Base-by-base conservation (phyloP, 2,113 vertebrate genomes). In the Saccopteryx leptura region DNA sequence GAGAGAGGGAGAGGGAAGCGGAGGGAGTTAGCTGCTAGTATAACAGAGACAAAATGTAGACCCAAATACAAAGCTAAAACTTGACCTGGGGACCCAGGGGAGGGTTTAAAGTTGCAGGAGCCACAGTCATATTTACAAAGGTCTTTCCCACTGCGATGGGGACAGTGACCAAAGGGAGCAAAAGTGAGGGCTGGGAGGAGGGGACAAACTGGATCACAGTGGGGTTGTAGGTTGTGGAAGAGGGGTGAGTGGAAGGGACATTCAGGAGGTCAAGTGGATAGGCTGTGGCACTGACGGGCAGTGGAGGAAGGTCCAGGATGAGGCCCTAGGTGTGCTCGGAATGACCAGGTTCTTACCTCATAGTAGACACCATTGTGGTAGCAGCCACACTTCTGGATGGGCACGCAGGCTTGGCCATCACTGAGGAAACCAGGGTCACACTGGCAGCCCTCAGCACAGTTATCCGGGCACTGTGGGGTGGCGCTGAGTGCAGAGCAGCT, bases 381-480 rank as follows among this genome's bases (percentile, higher is more conserved):
- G 85, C 99, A 99, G 31, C 99, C 98, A 0, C 99, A 99, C 1
- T 98, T 5, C 0, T 97, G 86, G 63, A 97, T 7, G 19, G 97
- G 90, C 48, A 99, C 58, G 0, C 99, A 99, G 17, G 1, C 15
- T 0, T 98, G 87, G 7, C 99, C 98, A 0, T 99, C 96, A 4
- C 97, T 99, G 92, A 98, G 23, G 88, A 95, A 99, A 7, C 98
- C 98, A 0, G 88, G 1, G 10, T 99, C 61, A 50, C 99, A 99
- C 8, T 97, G 94, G 75, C 99, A 99, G 50, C 99, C 99, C 87
- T 99, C 99, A 0, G 85, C 79, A 5, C 99, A 99, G 1, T 1
- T 56, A 0, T 79, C 56, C 0, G 98, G 97, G 69, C 98, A 99
- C 4, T 54, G 33, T 0, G 88, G 79, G 0, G 98, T 76, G 2